Base-by-base conservation (phyloP, 1,140 invertebrate genomes). In the Drosophila quadrilineata region DNA sequence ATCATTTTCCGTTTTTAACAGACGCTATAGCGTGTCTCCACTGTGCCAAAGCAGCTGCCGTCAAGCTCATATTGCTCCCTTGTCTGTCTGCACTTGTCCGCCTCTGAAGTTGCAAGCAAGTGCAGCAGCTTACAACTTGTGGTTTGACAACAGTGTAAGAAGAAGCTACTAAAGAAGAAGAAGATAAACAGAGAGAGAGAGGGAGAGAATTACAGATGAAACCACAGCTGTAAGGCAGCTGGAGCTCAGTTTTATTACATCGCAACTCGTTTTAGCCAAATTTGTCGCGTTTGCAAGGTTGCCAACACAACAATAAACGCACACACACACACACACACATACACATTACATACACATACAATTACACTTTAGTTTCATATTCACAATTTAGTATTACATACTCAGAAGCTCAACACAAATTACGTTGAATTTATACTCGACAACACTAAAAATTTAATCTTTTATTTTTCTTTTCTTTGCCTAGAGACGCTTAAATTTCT, bases 211-310 rank as follows among this genome's bases (percentile, higher is more conserved):
- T 3, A 28, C 31, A 14, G 36, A 21, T 12, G 16, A 0, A 14
- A 36, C 36, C n/a, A 41, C 14, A 48, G 22, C 31, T 46, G 43
- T n/a, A n/a, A n/a, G n/a, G 5, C 40, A 63, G 41, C 59, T 64
- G 57, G 8, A 40, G 24, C 35, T 45, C 16, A 28, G 19, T 45
- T 54, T 63, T 29, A 54, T 63, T 63, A 79, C 70, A 80, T 46
- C 62, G 19, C 52, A 56, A 84, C 74, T 85, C 40, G 79, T 71
- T 58, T 75, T 79, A 63, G 79, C 79, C 79, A 84, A 84, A 84
- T 84, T 75, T 75, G 79, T 71, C 71, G 80, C 46, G n/a, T 75
- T 31, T 54, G 62, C 79, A 84, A 84, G 79, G 79, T 71, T 84
- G 60, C 63, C 57, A 17, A 64, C 46, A 16, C 36, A n/a, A n/a